Percentiles rank a stretch among this genome's conserved stretches.
Evolutionary conservation across 1,140 invertebrate species (phyloP).

Genomic region (Asbolus verrucosus): DNA sequence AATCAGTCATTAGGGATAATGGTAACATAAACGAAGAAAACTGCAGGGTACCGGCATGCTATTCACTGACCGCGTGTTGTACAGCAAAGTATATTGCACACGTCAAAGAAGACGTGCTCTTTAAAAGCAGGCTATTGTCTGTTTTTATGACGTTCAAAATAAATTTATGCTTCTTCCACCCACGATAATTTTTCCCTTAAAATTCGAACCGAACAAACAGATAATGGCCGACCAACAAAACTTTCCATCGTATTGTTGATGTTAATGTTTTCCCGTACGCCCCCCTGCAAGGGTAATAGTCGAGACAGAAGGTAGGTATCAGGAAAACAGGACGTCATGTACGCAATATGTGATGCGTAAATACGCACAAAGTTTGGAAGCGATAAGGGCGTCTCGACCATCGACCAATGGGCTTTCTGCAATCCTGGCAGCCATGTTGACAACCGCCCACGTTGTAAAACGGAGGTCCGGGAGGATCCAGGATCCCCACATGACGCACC

Average conservation of each 20-base stretch:
- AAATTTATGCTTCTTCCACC: too few relatives aligned
- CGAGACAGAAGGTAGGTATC: conserved; percentile 6
- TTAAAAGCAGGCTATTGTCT: too few relatives aligned
- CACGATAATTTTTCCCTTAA: background rate
- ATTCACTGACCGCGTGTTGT: too few relatives aligned
- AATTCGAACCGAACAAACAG: background rate
- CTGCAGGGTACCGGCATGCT: too few relatives aligned
- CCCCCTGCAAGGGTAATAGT: conserved; percentile 19
- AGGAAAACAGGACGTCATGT: conserved; percentile 38
- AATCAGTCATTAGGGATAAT: too few relatives aligned
- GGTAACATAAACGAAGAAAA: too few relatives aligned
- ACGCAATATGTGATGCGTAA: conserved; percentile 40
- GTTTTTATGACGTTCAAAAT: too few relatives aligned
- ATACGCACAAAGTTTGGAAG: conserved; percentile 48
- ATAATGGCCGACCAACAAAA: too few relatives aligned
- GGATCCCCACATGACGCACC: conserved; percentile 2
- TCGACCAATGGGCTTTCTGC: conserved; percentile 49
- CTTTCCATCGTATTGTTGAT: too few relatives aligned
- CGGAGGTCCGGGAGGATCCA: conserved; percentile 41
- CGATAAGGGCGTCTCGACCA: conserved; percentile 48
- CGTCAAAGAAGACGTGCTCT: too few relatives aligned
- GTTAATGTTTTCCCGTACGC: background rate
- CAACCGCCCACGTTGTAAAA: conserved; percentile 52
- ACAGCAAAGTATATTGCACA: too few relatives aligned
- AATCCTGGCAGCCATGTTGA: conserved; percentile 52